phyloP scores from a whole-genome alignment of 2,888 invertebrate species.

The Eueremaeus valkanovi region DNA sequence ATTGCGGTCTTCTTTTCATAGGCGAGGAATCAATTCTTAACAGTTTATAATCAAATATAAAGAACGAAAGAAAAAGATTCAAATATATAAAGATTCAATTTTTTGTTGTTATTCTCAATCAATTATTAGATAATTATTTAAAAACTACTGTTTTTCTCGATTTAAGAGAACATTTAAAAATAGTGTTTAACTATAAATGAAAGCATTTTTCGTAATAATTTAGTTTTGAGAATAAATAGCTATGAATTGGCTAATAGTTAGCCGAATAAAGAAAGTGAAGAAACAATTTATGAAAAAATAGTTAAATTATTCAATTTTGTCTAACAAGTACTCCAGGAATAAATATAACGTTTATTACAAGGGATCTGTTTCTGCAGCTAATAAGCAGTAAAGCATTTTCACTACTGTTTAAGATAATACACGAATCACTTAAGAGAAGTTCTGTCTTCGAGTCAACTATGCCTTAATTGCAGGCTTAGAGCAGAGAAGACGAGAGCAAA shows the following conservation, averaged over 20 bases:
- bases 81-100: too few relatives aligned
- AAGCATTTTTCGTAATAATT: too few relatives aligned
- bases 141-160: background rate
- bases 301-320: background rate
- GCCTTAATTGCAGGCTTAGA: background rate
- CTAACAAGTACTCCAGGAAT: background rate
- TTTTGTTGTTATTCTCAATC: background rate
- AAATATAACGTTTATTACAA: too few relatives aligned
- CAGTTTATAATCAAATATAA: background rate
- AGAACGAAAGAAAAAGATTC: background rate
- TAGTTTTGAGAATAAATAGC: too few relatives aligned
- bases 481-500: background rate
- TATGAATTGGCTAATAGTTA: background rate
- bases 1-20: slow-evolving; percentile 17
- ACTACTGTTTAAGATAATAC: background rate
- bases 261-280: background rate
- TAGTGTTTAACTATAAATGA: too few relatives aligned
- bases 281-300: background rate
- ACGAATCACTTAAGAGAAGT: background rate
- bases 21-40: background rate
- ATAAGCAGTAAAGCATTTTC: background rate
- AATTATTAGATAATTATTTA: background rate
- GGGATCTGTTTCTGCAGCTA: too few relatives aligned
- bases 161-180: background rate
- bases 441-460: background rate